A percentile compares a stretch with the other conserved stretches of the same genome.
phyloP scores from a whole-genome alignment of 2,113 vertebrate genomes.

The Menura novaehollandiae region DNA sequence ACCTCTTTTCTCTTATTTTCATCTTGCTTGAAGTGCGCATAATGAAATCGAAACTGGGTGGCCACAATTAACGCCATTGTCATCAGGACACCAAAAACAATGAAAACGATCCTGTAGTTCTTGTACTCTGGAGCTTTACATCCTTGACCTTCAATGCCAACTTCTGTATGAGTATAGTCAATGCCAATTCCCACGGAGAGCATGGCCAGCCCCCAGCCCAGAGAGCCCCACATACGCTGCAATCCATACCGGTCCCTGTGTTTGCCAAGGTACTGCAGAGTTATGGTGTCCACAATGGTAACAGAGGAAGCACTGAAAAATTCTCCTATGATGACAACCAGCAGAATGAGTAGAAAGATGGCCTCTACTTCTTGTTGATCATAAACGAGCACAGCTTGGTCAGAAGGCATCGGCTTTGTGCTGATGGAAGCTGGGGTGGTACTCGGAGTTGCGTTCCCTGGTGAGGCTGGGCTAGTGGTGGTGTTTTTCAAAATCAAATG shows the following conservation, averaged over 20 bases:
- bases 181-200: slow-evolving; percentile 94
- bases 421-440: slow-evolving; percentile 19
- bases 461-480: not conserved
- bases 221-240: slow-evolving; percentile 98
- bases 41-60: slow-evolving; percentile 91
- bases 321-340: slow-evolving; percentile 93
- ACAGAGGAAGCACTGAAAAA: slow-evolving; percentile 97
- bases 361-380: slow-evolving; percentile 86
- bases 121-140: slow-evolving; percentile 83
- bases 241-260: slow-evolving; percentile 93
- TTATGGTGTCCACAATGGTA: slow-evolving; percentile 96
- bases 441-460: not conserved
- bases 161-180: slow-evolving; percentile 83
- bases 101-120: slow-evolving; percentile 94
- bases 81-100: slow-evolving; percentile 94
- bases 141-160: slow-evolving; percentile 73
- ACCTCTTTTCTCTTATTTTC: slow-evolving; percentile 64
- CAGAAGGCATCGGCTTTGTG: slow-evolving; percentile 56
- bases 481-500: not conserved
- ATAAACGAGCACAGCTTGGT: slow-evolving; percentile 69
- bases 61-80: slow-evolving; percentile 85
- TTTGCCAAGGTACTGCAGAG: slow-evolving; percentile 91
- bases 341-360: slow-evolving; percentile 91
- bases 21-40: slow-evolving; percentile 65
- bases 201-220: slow-evolving; percentile 98